These are phyloP conservation scores for Cephus runcator DNA, from an alignment of 2,888 invertebrate species.

Conservation along the genomic window DNA sequence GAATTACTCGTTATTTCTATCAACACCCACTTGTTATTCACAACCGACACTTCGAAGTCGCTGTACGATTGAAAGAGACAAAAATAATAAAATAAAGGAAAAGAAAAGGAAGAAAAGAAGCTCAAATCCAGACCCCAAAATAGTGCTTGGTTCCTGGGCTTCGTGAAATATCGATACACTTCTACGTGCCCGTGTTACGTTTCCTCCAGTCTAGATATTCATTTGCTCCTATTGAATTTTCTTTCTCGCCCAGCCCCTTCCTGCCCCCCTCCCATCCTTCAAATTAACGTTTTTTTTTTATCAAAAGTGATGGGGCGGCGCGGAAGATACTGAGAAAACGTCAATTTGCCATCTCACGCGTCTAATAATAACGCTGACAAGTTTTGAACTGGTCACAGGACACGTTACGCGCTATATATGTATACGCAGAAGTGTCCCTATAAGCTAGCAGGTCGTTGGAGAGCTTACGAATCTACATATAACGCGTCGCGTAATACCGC, in stretches of 20 bases:
- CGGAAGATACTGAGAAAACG: not conserved
- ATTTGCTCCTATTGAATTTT: not conserved
- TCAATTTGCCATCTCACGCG: not conserved
- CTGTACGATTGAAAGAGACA: not conserved
- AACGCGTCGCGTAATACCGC: conserved; percentile 10
- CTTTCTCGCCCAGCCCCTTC: not conserved
- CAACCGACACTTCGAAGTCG: not conserved
- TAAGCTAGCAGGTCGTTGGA: not conserved
- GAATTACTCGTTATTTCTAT: not conserved
- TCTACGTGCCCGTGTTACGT: not conserved
- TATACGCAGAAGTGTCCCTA: not conserved
- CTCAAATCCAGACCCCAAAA: not conserved
- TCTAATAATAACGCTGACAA: conserved; percentile 33
- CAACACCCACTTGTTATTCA: not conserved
- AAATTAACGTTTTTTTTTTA: not conserved
- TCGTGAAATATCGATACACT: not conserved
- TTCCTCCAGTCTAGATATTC: not conserved
- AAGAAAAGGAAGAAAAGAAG: not conserved
- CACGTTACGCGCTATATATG: not conserved
- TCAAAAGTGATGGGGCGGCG: not conserved
- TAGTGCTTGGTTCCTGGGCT: not conserved
- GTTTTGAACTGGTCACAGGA: conserved; percentile 28
- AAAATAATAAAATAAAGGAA: not conserved
- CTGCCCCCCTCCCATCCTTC: not conserved
- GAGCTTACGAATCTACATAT: not conserved